Conservation (phyloP, 2,113 vertebrate genomes). For the Sceloporus tristichus region DNA sequence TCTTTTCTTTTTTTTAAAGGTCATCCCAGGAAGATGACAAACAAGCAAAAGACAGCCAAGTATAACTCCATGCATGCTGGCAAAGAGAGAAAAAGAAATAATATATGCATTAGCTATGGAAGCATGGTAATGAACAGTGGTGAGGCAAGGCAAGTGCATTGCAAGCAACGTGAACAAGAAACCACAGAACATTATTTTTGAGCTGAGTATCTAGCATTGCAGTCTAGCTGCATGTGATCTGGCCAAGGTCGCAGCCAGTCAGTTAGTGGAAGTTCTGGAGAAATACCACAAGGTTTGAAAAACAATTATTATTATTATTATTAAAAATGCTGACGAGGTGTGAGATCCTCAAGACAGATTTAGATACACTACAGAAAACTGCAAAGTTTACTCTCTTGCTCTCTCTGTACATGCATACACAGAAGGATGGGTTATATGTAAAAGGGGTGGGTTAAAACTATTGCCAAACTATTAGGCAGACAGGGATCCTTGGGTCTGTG, state of each 20-base stretch:
- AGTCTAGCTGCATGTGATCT: background rate
- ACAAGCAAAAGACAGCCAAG: background rate
- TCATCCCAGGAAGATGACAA: constrained; percentile 9
- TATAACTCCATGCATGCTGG: background rate
- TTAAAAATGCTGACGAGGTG: background rate
- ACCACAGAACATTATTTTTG: constrained; percentile 8
- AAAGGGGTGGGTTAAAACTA: no score
- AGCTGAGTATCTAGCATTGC: background rate
- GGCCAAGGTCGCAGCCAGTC: background rate
- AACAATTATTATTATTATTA: background rate
- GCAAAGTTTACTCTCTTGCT: no score
- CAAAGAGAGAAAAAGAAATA: background rate
- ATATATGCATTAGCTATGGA: constrained; percentile 1
- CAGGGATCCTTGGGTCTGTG: no score
- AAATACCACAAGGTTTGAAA: background rate
- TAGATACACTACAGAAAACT: background rate
- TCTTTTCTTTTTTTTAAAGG: background rate
- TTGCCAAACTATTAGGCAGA: no score
- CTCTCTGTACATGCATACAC: no score
- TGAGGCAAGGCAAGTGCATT: background rate
- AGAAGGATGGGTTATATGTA: background rate
- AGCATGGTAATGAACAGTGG: background rate
- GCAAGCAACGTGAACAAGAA: constrained; percentile 19
- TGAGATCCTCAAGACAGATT: background rate
- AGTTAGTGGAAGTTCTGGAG: background rate